phyloP scores from a whole-genome alignment of 2,888 invertebrate species.

The Tryphoninae sp. region DNA sequence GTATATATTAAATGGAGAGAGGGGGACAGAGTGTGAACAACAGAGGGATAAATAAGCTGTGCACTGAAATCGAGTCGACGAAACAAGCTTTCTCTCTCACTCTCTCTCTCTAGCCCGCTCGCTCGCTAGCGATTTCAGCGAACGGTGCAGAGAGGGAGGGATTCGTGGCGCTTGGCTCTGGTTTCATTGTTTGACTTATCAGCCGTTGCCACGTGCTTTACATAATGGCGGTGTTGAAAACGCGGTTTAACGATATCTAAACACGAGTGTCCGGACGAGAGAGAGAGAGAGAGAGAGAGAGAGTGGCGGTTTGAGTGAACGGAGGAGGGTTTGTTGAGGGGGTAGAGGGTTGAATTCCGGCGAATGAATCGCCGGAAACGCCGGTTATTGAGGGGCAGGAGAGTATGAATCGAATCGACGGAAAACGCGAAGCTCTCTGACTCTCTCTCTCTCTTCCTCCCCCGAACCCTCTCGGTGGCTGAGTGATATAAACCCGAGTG shows the following conservation, averaged over 20 bases:
- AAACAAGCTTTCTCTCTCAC: constrained; percentile 45
- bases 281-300: constrained; percentile 42
- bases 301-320: constrained; percentile 19
- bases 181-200: constrained; percentile 79
- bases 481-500: constrained; percentile 52
- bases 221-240: constrained; percentile 80
- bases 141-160: constrained; percentile 3
- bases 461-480: constrained; percentile 9
- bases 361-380: constrained; percentile 56
- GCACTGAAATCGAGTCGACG: constrained; percentile 48
- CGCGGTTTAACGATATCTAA: constrained; percentile 80
- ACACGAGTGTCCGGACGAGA: constrained; percentile 74
- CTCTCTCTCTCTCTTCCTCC: constrained; percentile 16
- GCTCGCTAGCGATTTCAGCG: background rate
- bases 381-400: constrained; percentile 12
- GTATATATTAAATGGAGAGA: background rate
- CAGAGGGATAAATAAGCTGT: constrained; percentile 32
- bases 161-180: constrained; percentile 57
- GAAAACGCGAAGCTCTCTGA: constrained; percentile 28
- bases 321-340: background rate
- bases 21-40: background rate
- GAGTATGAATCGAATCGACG: constrained; percentile 47
- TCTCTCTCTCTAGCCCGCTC: too few relatives aligned
- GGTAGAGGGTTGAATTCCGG: constrained; percentile 41
- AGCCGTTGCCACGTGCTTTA: constrained; percentile 78